Evolutionary conservation across 2,888 invertebrate genomes (phyloP).

Genomic region (Anodontia alba): DNA sequence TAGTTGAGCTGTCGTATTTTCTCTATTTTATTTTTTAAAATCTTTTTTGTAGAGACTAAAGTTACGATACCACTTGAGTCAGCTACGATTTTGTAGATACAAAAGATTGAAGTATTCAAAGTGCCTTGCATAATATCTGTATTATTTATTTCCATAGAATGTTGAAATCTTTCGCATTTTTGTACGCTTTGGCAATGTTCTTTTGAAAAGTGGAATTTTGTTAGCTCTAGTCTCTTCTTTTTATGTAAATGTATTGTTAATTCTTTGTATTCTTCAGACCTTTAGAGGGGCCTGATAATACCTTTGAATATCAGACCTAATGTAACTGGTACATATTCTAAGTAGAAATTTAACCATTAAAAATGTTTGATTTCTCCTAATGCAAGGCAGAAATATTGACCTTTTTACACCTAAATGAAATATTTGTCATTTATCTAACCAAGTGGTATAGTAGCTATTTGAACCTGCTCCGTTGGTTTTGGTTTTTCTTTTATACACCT

Average conservation of each 20-base stretch:
- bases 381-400: conserved; percentile 4
- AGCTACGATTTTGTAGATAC: no score
- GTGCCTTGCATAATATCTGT: background rate
- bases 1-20: background rate
- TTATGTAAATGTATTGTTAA: background rate
- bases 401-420: background rate
- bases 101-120: no score
- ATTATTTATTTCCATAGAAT: no score
- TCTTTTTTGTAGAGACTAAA: conserved; percentile 4
- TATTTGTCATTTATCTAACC: background rate
- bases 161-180: no score
- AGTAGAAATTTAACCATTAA: no score
- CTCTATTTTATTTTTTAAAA: background rate
- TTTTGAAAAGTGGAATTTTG: background rate
- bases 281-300: no score
- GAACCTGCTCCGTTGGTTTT: background rate
- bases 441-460: conserved; percentile 9
- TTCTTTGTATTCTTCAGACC: background rate
- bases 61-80: conserved; percentile 9
- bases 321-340: no score
- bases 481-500: no score
- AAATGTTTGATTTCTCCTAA: no score
- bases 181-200: no score
- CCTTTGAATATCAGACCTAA: no score
- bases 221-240: conserved; percentile 10